A percentile compares a stretch with the other conserved stretches of the same genome.
Conservation (phyloP, 2,888 invertebrate genomes). For the Patella pellucida region DNA sequence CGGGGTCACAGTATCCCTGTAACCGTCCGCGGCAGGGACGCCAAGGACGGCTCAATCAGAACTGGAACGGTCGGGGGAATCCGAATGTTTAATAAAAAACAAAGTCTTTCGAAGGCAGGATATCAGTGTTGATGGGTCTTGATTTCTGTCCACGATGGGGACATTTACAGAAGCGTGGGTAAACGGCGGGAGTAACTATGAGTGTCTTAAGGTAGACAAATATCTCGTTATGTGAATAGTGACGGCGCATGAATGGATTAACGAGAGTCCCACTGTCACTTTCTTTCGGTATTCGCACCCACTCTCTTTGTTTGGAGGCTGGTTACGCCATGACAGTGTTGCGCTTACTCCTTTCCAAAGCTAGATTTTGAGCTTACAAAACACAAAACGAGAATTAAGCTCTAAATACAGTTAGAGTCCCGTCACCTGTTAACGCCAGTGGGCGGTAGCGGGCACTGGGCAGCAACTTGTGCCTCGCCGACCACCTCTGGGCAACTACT, state of each 20-base stretch:
- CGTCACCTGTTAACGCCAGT: too few species aligned
- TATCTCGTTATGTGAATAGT: conserved; percentile 78
- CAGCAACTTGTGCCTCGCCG: too few species aligned
- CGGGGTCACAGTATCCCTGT: conserved; percentile 27
- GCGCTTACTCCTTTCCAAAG: too few species aligned
- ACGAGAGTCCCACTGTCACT: conserved; percentile 75
- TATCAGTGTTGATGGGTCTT: conserved; percentile 72
- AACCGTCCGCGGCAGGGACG: conserved; percentile 21
- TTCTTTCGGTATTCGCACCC: conserved; percentile 58
- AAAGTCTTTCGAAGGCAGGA: conserved; percentile 78
- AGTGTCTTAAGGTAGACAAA: conserved; percentile 74
- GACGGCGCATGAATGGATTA: conserved; percentile 72
- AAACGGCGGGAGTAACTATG: conserved; percentile 75
- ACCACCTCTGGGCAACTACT: too few species aligned
- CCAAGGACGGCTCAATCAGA: conserved; percentile 74
- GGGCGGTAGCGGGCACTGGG: too few species aligned
- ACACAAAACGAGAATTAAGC: too few species aligned
- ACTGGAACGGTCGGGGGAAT: conserved; percentile 79
- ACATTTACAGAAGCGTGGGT: conserved; percentile 78
- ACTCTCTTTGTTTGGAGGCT: too few species aligned
- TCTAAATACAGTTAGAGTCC: too few species aligned
- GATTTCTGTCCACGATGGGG: conserved; percentile 81
- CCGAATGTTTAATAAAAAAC: conserved; percentile 78
- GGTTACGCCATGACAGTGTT: too few species aligned
- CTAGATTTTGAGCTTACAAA: too few species aligned